A percentile compares a stretch with the other conserved stretches of the same genome.
These are phyloP conservation scores for Stenurella melanura DNA, from an alignment of 2,888 invertebrate species.

Conservation along the genomic window DNA sequence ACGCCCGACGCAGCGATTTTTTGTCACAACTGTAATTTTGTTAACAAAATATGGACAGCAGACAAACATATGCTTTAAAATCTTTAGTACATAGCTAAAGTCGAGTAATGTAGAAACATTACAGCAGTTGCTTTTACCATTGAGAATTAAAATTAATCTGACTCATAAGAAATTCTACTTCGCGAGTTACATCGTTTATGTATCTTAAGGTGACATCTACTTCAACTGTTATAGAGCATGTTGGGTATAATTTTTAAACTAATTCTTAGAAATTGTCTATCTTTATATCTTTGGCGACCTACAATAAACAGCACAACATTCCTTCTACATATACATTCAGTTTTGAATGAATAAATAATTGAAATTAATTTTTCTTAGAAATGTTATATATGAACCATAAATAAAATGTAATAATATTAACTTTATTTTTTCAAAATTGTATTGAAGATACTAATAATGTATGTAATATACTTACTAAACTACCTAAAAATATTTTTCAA, in stretches of 20 bases:
- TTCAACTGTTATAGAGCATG: conserved; percentile 14
- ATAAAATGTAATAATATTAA: too few relatives aligned
- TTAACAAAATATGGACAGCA: too few relatives aligned
- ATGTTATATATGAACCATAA: too few relatives aligned
- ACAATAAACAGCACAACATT: conserved; percentile 10
- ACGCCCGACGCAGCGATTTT: too few relatives aligned
- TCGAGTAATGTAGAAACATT: background rate
- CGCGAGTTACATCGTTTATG: conserved; percentile 25
- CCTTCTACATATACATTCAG: background rate
- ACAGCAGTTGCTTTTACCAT: background rate
- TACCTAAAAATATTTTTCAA: too few relatives aligned
- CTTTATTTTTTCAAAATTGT: too few relatives aligned
- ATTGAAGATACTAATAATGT: too few relatives aligned
- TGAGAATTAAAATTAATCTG: conserved; percentile 20
- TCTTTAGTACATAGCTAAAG: background rate
- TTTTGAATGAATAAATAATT: too few relatives aligned
- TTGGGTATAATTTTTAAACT: conserved; percentile 15
- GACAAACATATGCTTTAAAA: too few relatives aligned
- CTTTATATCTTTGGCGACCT: background rate
- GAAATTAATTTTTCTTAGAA: too few relatives aligned
- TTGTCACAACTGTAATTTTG: too few relatives aligned
- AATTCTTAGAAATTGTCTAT: conserved; percentile 22
- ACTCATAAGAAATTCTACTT: conserved; percentile 22
- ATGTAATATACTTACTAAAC: too few relatives aligned
- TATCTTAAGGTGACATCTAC: conserved; percentile 29